Evolutionary conservation across 1,140 invertebrate genomes (phyloP), one percentile per base, ranked within the genome.

Genomic region (Leptestheria dahalacensis): DNA sequence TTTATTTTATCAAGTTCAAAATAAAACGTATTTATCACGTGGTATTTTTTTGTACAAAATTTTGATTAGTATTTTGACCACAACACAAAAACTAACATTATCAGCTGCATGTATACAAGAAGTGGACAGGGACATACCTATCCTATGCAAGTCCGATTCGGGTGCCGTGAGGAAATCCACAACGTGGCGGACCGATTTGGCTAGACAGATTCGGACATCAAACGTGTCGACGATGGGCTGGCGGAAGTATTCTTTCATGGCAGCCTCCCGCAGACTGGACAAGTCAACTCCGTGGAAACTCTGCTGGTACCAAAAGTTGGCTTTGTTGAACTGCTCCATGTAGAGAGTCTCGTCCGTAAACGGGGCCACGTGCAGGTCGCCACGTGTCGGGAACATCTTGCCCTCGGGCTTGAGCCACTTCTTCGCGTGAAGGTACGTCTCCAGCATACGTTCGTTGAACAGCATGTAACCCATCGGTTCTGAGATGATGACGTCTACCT

Each of bases 401-500:
- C 54, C 92, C 70, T 83, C 83, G 52, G 90, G 86, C 74, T 85
- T 86, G 12, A 99, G 77, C 91, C 93, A 99, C 70, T 98, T 98
- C 69, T 97, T 96, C 2, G 95, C 94, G 76, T 98, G 94, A 49
- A 99, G 75, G 75, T 95, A 99, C 3, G 93, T 97, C 76, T 99
- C 96, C 62, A 99, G 75, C 96, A 99, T 99, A 64, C 96, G 79
- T 74, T 99, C 96, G 75, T 99, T 99, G 69, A 97, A 97, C 11
- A 99, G 75, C 96, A 99, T 99, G 68, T 99, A 99, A 25, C 96
- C 96, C 96, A 99, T 99, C 0, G 96, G 96, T 74, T 99, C 96
- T 9, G 93, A 97, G 62, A 99, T 93, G 66, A 99, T 97, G 26
- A 96, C 83, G 75, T 99, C 95, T 12, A 98, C 94, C 66, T 79